Base-by-base conservation (phyloP, 2,888 invertebrate species). In the Glyphotaelius pellucidus region DNA sequence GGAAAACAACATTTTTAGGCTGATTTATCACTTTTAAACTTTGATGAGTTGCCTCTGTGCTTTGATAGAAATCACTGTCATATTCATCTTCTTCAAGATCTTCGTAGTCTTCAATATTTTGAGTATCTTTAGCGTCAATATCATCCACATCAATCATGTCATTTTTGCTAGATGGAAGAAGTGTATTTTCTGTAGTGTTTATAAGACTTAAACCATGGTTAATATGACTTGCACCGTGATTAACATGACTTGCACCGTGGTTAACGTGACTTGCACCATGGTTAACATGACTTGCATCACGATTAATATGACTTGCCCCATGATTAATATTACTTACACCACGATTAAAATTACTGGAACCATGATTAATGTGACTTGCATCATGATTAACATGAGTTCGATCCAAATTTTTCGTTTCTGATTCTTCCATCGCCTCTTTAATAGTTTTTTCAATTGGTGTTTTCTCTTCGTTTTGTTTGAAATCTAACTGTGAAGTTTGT, bases 21-120 rank as follows among this genome's bases (percentile, higher is more conserved):
- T 94, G 94, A 93, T 94, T 94, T 80, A 95, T 94, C 93, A 94
- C 95, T 94, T 95, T 94, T 90, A 95, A 94, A 80, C 95, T 95
- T 94, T 95, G 95, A 93, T 95, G 95, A 67, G 95, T 95, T 87
- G 94, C 94, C 93, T 95, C 95, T 30, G 94, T 93, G 91, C 94
- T 94, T 94, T 94, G 95, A 93, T 96, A 95, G 94, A 95, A 96
- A 92, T 97, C 96, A 93, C 97, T 97, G 89, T 97, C 97, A 93
- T 96, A 97, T 12, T 97, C 96, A 67, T 95, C 95, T 52, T 96
- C 96, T 90, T 95, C 95, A 84, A 42, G 96, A 95, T 96, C 95
- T 88, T 96, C 96, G 35, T 96, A 96, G 85, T 96, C 96, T 42
- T 96, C 96, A 19, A 92, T 93, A 47, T 94, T 94, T 52, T 94